Evolutionary conservation across 1,140 invertebrate species (phyloP).

Genomic region (Coptotermes formosanus): DNA sequence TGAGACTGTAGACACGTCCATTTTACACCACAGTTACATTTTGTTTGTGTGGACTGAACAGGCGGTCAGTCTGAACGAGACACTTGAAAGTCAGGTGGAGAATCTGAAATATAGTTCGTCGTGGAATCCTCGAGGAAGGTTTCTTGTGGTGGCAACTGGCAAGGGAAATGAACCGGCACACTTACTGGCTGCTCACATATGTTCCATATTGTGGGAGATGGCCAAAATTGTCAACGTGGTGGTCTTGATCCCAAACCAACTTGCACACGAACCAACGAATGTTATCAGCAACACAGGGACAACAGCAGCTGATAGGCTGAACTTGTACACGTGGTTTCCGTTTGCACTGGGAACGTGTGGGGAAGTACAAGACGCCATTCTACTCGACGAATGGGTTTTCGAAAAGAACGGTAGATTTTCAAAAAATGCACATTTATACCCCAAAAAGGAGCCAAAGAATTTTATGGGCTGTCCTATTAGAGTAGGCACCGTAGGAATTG

Average conservation of each 20-base stretch:
- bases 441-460: neutral
- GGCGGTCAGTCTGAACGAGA: neutral
- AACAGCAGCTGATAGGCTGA: neutral
- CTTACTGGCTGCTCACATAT: neutral
- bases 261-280: neutral
- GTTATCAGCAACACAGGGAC: neutral
- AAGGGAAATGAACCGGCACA: neutral
- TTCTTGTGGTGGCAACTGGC: neutral
- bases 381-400: neutral
- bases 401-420: neutral
- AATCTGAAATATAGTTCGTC: neutral
- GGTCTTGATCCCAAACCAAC: neutral
- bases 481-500: neutral
- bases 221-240: neutral
- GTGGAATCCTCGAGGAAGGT: neutral
- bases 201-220: neutral
- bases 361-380: neutral
- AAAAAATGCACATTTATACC: neutral
- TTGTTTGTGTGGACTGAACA: neutral
- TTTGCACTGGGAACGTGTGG: neutral
- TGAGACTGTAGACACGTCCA: no score
- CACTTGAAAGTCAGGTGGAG: neutral
- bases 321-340: neutral
- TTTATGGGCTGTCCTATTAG: neutral
- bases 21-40: neutral